Percentiles rank a stretch among this genome's conserved stretches.
Evolutionary conservation across 1,140 invertebrate genomes (phyloP).

Genomic region (Eumeta japonica): DNA sequence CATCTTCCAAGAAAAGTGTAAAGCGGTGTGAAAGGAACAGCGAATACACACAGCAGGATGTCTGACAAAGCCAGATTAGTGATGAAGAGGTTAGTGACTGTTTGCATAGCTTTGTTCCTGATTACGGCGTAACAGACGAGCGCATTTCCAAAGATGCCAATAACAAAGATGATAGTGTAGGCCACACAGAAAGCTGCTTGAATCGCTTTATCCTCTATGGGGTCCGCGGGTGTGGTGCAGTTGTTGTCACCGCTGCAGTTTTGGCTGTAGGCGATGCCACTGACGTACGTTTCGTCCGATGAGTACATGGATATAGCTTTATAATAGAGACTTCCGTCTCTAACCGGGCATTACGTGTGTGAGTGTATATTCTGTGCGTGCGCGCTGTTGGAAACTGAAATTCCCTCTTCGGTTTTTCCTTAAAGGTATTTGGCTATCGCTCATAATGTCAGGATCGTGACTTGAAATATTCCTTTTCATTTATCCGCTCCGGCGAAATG

Average conservation of each 20-base stretch:
- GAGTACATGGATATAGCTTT: too few relatives aligned
- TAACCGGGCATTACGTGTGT: too few relatives aligned
- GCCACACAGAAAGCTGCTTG: constrained; percentile 76
- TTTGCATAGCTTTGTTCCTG: constrained; percentile 88
- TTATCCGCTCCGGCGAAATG: too few relatives aligned
- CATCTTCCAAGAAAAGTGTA: constrained; percentile 85
- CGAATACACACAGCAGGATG: constrained; percentile 84
- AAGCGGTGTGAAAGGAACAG: constrained; percentile 87
- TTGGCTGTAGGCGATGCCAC: too few relatives aligned
- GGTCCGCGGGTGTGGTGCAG: constrained; percentile 34
- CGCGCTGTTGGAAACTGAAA: too few relatives aligned
- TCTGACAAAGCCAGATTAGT: constrained; percentile 93
- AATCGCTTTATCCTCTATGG: constrained; percentile 63
- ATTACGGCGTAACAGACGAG: constrained; percentile 88
- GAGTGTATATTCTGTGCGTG: too few relatives aligned
- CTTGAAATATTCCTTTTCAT: too few relatives aligned
- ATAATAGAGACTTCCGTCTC: too few relatives aligned
- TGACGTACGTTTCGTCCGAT: too few relatives aligned
- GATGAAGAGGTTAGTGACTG: constrained; percentile 95
- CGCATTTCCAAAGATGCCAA: constrained; percentile 87
- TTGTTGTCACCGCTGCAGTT: constrained; percentile 15
- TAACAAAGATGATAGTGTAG: constrained; percentile 78
- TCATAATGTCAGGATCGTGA: too few relatives aligned
- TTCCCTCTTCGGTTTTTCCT: too few relatives aligned
- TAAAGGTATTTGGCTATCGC: too few relatives aligned